Percentiles rank a stretch among this genome's conserved stretches.
Conservation (phyloP, 2,113 vertebrate genomes). For the Bambusicola thoracicus region DNA sequence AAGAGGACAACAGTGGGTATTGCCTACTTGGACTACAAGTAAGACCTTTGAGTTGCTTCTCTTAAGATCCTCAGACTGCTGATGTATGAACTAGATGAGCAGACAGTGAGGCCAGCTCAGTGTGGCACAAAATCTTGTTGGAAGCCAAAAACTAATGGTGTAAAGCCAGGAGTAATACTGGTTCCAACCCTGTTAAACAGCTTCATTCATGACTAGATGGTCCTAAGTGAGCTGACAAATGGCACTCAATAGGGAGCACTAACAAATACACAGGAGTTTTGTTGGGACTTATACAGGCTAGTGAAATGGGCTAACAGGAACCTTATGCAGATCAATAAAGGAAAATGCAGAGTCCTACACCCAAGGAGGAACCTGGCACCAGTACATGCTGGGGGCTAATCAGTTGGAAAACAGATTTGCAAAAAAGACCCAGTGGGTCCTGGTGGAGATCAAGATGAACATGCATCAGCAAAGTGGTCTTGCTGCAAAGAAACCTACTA, state of each 20-base stretch:
- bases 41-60: not conserved
- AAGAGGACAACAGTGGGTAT: not conserved
- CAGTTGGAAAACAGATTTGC: not conserved
- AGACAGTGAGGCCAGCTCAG: not conserved
- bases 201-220: not conserved
- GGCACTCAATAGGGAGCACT: not conserved
- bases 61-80: not conserved
- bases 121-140: not conserved
- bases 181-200: not conserved
- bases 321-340: not conserved
- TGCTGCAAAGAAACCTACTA: not conserved
- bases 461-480: not conserved
- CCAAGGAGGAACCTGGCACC: not conserved
- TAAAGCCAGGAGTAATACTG: not conserved
- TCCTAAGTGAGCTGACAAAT: not conserved
- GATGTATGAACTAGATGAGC: not conserved
- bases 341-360: not conserved
- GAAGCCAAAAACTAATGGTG: not conserved
- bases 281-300: not conserved
- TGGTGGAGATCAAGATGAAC: not conserved
- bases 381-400: fast-evolving
- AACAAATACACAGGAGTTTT: not conserved
- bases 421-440: not conserved
- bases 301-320: not conserved
- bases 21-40: not conserved